A percentile compares a stretch with the other conserved stretches of the same genome.
Conservation (phyloP, 2,113 vertebrate species). For the Alaudala cheleensis region DNA sequence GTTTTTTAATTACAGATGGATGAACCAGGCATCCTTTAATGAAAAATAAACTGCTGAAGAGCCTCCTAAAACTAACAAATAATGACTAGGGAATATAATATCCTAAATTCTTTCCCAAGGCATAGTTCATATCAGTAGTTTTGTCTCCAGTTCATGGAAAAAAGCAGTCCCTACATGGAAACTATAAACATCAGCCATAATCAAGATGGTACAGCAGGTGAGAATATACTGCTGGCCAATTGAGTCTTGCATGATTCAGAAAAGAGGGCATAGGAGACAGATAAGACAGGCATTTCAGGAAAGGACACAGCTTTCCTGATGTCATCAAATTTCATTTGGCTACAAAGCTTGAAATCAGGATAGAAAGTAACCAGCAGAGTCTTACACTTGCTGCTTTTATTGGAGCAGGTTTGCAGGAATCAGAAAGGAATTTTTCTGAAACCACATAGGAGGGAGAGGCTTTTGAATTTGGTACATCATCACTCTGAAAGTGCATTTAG, state of each 20-base stretch:
- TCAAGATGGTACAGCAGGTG: background rate
- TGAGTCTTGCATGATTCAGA: background rate
- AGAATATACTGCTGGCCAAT: background rate
- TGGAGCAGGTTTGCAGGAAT: background rate
- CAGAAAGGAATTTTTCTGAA: background rate
- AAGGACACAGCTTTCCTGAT: background rate
- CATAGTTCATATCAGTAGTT: background rate
- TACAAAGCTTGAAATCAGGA: background rate
- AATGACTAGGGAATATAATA: background rate
- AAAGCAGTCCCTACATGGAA: background rate
- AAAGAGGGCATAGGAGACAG: background rate
- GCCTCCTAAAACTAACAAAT: conserved; percentile 21
- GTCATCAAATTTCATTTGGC: background rate
- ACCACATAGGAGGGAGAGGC: background rate
- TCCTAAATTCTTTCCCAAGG: background rate
- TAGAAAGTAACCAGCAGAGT: background rate
- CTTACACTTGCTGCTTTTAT: background rate
- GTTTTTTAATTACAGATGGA: background rate
- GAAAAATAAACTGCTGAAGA: conserved; percentile 13
- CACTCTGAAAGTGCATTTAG: background rate
- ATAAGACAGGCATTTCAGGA: background rate
- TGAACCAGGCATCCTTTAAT: background rate
- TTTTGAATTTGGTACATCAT: background rate
- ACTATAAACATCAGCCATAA: background rate
- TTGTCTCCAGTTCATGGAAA: background rate